Evolutionary conservation across 2,888 invertebrate species (phyloP).

Genomic region (Xestia xanthographa): DNA sequence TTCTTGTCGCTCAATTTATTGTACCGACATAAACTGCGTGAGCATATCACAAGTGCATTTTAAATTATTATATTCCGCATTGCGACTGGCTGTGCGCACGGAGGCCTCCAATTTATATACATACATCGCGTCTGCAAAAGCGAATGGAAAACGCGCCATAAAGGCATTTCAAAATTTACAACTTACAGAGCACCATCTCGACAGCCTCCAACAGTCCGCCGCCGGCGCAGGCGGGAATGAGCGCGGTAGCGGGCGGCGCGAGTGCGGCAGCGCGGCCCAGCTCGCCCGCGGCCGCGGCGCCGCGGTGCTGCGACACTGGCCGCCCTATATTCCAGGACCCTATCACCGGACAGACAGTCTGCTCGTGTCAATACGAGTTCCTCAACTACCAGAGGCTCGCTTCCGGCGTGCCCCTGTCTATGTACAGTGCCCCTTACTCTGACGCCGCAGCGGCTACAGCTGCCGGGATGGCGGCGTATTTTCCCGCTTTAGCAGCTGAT

Average conservation of each 20-base stretch:
- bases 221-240: constrained; percentile 91
- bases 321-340: constrained; percentile 97
- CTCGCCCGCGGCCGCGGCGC: constrained; percentile 89
- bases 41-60: constrained; percentile 73
- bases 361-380: constrained; percentile 97
- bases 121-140: constrained; percentile 76
- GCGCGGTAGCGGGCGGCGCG: constrained; percentile 89
- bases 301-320: constrained; percentile 97
- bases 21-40: constrained; percentile 71
- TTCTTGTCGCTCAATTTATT: constrained; percentile 59
- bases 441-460: constrained; percentile 92
- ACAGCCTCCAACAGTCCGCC: constrained; percentile 94
- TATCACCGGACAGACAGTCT: constrained; percentile 96
- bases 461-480: constrained; percentile 96
- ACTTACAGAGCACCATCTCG: constrained; percentile 92
- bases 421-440: constrained; percentile 95
- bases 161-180: constrained; percentile 90
- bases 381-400: constrained; percentile 95
- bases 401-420: constrained; percentile 94
- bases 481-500: constrained; percentile 95
- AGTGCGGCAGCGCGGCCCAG: constrained; percentile 89
- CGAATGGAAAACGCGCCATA: constrained; percentile 89
- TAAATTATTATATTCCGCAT: constrained; percentile 58
- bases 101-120: constrained; percentile 81
- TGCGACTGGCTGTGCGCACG: constrained; percentile 85